These are phyloP conservation scores for Chymomyza caudatula DNA, from an alignment of 2,888 invertebrate genomes.

Conservation along the genomic window DNA sequence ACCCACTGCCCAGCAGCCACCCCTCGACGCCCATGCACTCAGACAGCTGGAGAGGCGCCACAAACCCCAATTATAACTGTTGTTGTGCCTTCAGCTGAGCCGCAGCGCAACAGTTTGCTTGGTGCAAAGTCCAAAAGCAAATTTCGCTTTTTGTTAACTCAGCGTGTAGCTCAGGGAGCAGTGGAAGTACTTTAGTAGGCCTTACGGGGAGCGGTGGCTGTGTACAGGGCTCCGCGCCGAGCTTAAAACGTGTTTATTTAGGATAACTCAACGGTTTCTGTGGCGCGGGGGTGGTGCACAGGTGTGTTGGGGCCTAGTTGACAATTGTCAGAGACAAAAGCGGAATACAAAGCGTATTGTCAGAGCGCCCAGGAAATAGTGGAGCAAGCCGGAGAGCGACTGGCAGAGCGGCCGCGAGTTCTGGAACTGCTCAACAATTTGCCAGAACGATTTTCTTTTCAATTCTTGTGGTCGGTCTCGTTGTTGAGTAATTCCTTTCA, in stretches of 20 bases:
- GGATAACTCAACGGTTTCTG: conserved; percentile 62
- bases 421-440: neutral
- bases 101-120: conserved; percentile 58
- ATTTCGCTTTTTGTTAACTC: conserved; percentile 26
- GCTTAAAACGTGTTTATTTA: conserved; percentile 68
- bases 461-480: conserved; percentile 40
- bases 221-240: conserved; percentile 28
- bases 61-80: neutral
- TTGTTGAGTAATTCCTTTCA: conserved; percentile 16
- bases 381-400: neutral
- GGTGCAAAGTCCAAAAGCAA: conserved; percentile 55
- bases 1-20: neutral
- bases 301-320: conserved; percentile 39
- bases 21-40: neutral
- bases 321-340: conserved; percentile 43
- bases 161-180: neutral
- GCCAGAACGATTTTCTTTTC: neutral
- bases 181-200: too few relatives aligned
- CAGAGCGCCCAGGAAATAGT: conserved; percentile 15
- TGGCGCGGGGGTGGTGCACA: neutral
- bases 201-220: neutral
- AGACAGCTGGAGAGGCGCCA: neutral
- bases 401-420: neutral
- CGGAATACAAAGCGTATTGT: neutral
- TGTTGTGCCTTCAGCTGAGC: conserved; percentile 12